These are phyloP conservation scores for Monopis laevigella DNA, from an alignment of 2,888 invertebrate genomes.

Conservation along the genomic window DNA sequence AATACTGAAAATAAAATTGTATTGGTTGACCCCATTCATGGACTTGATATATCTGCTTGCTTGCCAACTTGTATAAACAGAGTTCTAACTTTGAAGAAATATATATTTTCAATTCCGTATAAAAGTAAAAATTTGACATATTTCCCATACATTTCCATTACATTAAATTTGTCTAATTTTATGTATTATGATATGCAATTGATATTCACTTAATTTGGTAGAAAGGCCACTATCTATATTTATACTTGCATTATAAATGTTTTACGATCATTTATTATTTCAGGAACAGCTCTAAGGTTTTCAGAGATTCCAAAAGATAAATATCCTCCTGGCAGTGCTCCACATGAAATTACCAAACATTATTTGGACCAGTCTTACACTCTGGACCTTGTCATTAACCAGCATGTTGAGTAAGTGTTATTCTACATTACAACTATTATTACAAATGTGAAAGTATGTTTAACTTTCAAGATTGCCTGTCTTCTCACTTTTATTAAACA, in stretches of 20 bases:
- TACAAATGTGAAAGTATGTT: not conserved
- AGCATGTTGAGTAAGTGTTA: constrained; percentile 68
- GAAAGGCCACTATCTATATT: no score
- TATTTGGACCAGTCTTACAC: constrained; percentile 83
- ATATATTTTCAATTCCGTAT: no score
- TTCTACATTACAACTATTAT: no score
- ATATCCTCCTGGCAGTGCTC: constrained; percentile 81
- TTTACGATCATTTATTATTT: constrained; percentile 18
- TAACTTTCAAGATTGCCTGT: not conserved
- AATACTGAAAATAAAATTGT: no score
- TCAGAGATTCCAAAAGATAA: constrained; percentile 77
- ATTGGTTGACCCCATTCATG: no score
- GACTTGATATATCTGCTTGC: no score
- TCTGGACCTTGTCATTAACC: constrained; percentile 70
- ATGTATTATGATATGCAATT: not conserved
- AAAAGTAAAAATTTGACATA: no score
- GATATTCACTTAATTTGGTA: not conserved
- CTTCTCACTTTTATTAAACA: constrained; percentile 1
- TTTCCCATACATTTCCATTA: no score
- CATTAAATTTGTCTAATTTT: no score
- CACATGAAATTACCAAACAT: constrained; percentile 86
- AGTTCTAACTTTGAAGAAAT: no score
- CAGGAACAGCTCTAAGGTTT: constrained; percentile 83
- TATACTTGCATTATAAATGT: no score
- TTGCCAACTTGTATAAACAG: no score